Conservation (phyloP, 2,888 invertebrate genomes). For the Hydrotaea cyrtoneurina region DNA sequence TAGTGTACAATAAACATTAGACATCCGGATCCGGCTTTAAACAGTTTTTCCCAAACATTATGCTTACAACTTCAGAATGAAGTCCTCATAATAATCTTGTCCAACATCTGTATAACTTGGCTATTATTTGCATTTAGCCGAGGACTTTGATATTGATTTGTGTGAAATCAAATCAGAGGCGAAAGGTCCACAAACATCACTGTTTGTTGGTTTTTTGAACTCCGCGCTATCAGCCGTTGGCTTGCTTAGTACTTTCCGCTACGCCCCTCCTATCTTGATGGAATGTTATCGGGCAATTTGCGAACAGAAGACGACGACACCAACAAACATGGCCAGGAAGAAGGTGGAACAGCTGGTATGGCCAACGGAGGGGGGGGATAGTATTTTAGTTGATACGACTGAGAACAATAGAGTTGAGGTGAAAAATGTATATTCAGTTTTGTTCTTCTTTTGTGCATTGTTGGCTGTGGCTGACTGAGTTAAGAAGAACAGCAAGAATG, state of each 20-base stretch:
- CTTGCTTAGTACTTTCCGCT: not conserved
- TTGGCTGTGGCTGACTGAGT: not conserved
- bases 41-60: too few species aligned
- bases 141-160: too few species aligned
- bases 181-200: too few species aligned
- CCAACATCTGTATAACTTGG: too few species aligned
- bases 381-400: not conserved
- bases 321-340: not conserved
- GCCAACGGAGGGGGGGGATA: not conserved
- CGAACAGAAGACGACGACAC: not conserved
- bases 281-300: not conserved
- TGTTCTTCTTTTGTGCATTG: not conserved
- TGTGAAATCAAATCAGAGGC: too few species aligned
- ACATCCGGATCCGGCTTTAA: too few species aligned
- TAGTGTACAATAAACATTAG: too few species aligned
- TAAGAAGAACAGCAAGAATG: not conserved
- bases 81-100: too few species aligned
- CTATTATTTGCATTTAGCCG: too few species aligned
- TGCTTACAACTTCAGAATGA: too few species aligned
- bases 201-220: too few species aligned
- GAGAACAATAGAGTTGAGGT: not conserved
- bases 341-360: not conserved
- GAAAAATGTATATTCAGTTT: not conserved
- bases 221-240: too few species aligned
- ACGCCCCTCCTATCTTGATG: not conserved